Percentiles rank a stretch among this genome's conserved stretches.
These are phyloP conservation scores for Stenotaenia linearis DNA, from an alignment of 2,888 invertebrate genomes.

Conservation along the genomic window DNA sequence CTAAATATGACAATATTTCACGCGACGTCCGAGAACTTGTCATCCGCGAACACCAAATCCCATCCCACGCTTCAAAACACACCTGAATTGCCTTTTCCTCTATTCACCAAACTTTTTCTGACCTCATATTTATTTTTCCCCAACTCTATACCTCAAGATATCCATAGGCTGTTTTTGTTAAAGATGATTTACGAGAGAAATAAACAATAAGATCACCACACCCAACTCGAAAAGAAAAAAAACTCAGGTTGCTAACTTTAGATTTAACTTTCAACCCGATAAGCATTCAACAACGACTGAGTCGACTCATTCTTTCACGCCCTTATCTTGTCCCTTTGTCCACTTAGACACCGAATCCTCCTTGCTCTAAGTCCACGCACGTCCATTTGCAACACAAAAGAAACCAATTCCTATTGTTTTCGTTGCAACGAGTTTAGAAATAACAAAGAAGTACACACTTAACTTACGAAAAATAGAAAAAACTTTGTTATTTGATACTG, in stretches of 20 bases:
- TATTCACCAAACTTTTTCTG: not conserved
- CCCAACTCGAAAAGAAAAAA: not conserved
- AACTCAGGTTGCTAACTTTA: not conserved
- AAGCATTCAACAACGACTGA: not conserved
- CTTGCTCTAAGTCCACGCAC: not conserved
- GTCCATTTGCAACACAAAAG: constrained; percentile 2
- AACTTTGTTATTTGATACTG: not conserved
- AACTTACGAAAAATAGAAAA: not conserved
- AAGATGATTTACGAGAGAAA: not conserved
- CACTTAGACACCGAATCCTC: not conserved
- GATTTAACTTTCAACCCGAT: not conserved
- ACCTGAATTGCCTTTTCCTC: not conserved
- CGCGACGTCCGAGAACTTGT: not conserved
- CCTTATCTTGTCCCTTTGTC: not conserved
- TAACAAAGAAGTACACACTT: not conserved
- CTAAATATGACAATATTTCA: constrained; percentile 11
- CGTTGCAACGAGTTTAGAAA: not conserved
- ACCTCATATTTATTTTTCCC: not conserved
- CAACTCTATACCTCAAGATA: not conserved
- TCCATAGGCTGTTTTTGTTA: not conserved
- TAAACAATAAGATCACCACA: not conserved
- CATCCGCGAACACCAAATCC: not conserved
- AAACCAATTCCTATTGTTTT: not conserved
- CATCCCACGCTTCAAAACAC: not conserved
- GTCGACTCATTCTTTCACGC: not conserved